phyloP scores from a whole-genome alignment of 2,113 vertebrate genomes.

The Epinephelus cyanopodus region DNA sequence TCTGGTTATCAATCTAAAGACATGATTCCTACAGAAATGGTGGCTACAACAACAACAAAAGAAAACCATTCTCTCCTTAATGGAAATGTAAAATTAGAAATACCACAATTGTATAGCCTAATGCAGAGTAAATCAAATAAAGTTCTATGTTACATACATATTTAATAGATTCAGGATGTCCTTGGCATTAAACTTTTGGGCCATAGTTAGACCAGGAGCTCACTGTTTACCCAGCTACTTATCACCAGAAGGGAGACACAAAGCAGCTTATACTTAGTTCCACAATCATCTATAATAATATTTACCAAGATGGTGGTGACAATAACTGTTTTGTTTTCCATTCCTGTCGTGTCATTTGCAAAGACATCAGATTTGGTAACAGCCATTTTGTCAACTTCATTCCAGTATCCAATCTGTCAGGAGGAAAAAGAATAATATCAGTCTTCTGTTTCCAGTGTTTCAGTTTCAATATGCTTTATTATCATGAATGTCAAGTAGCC shows the following conservation, averaged over 20 bases:
- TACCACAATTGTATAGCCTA: not conserved
- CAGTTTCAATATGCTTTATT: too few species aligned
- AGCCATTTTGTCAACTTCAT: slow-evolving; percentile 98
- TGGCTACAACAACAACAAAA: not conserved
- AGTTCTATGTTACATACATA: not conserved
- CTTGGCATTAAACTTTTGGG: not conserved
- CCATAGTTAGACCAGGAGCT: not conserved
- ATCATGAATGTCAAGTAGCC: too few species aligned
- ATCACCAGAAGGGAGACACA: not conserved
- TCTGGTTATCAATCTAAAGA: not conserved
- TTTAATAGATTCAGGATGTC: not conserved
- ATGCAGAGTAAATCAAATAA: not conserved
- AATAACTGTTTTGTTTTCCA: slow-evolving; percentile 98
- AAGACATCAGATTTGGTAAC: slow-evolving; percentile 94
- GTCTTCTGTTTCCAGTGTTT: not conserved
- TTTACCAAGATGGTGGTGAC: slow-evolving; percentile 99
- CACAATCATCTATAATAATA: not conserved
- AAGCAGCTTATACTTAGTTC: not conserved
- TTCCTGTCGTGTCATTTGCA: slow-evolving; percentile 93
- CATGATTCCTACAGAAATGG: not conserved
- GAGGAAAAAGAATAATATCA: slow-evolving; percentile 24
- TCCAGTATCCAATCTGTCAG: slow-evolving; percentile 97
- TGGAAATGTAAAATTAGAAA: not conserved
- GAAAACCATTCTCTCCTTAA: not conserved
- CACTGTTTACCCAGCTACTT: not conserved